Evolutionary conservation across 1,140 invertebrate genomes (phyloP).

Genomic region (Musca domestica): DNA sequence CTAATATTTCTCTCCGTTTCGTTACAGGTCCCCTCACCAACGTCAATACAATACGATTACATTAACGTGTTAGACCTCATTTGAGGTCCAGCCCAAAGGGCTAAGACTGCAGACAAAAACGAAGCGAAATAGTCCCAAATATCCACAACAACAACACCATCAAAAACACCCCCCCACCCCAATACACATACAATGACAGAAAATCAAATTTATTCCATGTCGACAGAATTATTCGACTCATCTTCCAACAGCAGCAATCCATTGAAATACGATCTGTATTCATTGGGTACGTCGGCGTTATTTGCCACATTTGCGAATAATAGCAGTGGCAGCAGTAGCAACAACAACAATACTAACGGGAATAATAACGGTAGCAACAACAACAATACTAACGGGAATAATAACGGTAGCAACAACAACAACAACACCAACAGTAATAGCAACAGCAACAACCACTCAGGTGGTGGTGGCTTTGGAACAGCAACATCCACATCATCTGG

Average conservation of each 20-base stretch:
- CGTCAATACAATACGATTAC: neutral
- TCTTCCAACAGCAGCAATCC: conserved; percentile 52
- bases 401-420: too few relatives aligned
- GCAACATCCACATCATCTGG: neutral
- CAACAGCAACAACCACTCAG: conserved; percentile 18
- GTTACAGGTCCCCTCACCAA: neutral
- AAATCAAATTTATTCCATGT: conserved; percentile 52
- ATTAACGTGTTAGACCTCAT: neutral
- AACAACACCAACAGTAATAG: conserved; percentile 17
- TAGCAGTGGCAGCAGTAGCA: conserved; percentile 9
- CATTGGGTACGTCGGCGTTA: conserved; percentile 29
- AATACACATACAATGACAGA: conserved; percentile 42
- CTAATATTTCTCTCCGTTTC: neutral
- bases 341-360: neutral
- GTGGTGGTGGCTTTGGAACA: neutral
- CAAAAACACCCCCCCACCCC: neutral
- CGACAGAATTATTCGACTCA: conserved; percentile 52
- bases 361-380: neutral
- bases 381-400: neutral
- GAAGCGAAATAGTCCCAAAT: neutral
- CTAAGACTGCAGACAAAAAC: neutral
- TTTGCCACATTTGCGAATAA: conserved; percentile 20
- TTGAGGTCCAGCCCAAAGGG: conserved; percentile 2
- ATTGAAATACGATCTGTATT: conserved; percentile 47
- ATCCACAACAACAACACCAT: neutral